Conservation (phyloP, 1,140 invertebrate species). For the Dermatophagoides farinae region DNA sequence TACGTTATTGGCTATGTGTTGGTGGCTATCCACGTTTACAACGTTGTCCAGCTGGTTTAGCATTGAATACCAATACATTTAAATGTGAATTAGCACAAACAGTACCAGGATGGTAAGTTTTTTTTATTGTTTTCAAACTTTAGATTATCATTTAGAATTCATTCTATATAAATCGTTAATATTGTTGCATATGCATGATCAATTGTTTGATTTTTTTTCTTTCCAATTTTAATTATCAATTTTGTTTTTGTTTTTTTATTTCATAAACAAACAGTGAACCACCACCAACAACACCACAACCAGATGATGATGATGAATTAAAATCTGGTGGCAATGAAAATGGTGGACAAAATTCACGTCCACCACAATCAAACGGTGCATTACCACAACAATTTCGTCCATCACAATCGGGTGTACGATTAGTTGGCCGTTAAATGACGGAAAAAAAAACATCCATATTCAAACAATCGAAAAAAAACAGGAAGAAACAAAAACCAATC, state of each 20-base stretch:
- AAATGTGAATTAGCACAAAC: slow-evolving; percentile 37
- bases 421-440: neutral
- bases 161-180: neutral
- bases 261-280: slow-evolving; percentile 8
- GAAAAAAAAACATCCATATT: neutral
- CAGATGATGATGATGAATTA: slow-evolving; percentile 37
- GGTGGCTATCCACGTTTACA: slow-evolving; percentile 63
- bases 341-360: neutral
- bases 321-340: neutral
- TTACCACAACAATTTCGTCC: slow-evolving; percentile 10
- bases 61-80: slow-evolving; percentile 58
- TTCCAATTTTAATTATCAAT: neutral
- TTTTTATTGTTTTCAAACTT: neutral
- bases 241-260: neutral
- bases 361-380: neutral
- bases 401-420: slow-evolving; percentile 11
- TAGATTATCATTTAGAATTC: neutral
- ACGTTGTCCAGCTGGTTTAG: slow-evolving; percentile 66
- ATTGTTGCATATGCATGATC: neutral
- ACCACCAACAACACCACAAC: slow-evolving; percentile 45
- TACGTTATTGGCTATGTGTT: slow-evolving; percentile 79
- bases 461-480: neutral
- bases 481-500: neutral
- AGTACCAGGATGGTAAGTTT: slow-evolving; percentile 20
- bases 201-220: neutral